Evolutionary conservation across 2,888 invertebrate genomes (phyloP).

Genomic region (Lasioglossum villosulum): DNA sequence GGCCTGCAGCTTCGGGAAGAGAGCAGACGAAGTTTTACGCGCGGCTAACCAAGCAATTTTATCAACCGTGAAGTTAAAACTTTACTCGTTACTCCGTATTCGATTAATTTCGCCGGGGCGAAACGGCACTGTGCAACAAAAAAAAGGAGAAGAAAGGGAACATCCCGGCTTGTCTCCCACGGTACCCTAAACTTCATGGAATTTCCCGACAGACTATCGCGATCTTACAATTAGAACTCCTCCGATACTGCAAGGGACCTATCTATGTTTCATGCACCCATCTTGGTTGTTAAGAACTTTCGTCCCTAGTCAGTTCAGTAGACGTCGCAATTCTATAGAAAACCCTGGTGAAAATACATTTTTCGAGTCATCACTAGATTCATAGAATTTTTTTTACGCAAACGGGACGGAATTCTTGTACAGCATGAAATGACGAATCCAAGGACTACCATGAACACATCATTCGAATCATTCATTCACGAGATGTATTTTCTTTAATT

Average conservation of each 20-base stretch:
- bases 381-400: too few relatives aligned
- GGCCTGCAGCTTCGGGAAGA: neutral
- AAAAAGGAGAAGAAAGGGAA: neutral
- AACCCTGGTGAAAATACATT: too few relatives aligned
- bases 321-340: too few relatives aligned
- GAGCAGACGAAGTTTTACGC: constrained; percentile 63
- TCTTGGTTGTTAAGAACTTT: too few relatives aligned
- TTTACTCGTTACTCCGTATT: constrained; percentile 54
- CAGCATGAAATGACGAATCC: neutral
- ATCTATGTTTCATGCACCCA: too few relatives aligned
- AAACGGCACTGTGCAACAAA: neutral
- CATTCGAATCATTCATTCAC: too few relatives aligned
- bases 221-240: neutral
- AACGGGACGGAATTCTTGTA: neutral
- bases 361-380: too few relatives aligned
- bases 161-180: neutral
- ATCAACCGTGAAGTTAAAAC: constrained; percentile 66
- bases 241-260: neutral
- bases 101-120: constrained; percentile 36
- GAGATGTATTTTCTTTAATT: too few relatives aligned
- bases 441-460: neutral
- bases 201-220: neutral
- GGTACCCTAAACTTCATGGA: neutral
- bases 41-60: constrained; percentile 61
- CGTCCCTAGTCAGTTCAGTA: too few relatives aligned